These are phyloP conservation scores for Crioceris asparagi DNA, from an alignment of 2,888 invertebrate genomes.

Conservation along the genomic window DNA sequence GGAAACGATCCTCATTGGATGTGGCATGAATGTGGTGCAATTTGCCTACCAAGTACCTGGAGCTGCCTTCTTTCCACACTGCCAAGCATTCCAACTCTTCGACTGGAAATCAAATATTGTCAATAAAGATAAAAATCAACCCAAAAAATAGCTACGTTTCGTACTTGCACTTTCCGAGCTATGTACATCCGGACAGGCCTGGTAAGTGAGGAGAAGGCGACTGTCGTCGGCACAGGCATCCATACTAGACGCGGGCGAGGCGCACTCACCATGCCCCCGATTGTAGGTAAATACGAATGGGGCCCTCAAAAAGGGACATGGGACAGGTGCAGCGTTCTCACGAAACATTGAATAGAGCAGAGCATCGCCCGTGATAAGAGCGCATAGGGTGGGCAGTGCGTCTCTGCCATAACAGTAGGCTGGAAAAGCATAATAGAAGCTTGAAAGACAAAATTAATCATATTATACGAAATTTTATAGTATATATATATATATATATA, in stretches of 20 bases:
- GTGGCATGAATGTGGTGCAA: constrained; percentile 82
- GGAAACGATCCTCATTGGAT: constrained; percentile 84
- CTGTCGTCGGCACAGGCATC: constrained; percentile 92
- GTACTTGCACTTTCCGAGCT: constrained; percentile 84
- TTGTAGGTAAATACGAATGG: constrained; percentile 91
- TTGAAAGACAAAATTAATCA: not conserved
- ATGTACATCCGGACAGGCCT: constrained; percentile 85
- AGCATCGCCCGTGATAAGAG: constrained; percentile 81
- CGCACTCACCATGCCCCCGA: constrained; percentile 82
- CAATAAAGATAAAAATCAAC: not conserved
- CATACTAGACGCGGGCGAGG: constrained; percentile 79
- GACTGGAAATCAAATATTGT: constrained; percentile 45
- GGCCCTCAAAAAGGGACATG: constrained; percentile 80
- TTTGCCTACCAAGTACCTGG: constrained; percentile 81
- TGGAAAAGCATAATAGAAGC: constrained; percentile 37
- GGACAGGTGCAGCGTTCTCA: constrained; percentile 76
- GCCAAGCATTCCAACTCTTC: constrained; percentile 87
- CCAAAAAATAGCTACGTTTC: not conserved
- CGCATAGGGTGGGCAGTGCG: constrained; percentile 69
- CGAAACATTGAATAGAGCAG: constrained; percentile 82
- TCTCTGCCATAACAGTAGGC: constrained; percentile 67
- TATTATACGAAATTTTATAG: not conserved
- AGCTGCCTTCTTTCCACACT: constrained; percentile 89
- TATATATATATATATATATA: too few relatives aligned
- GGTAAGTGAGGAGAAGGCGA: constrained; percentile 78